A percentile compares a stretch with the other conserved stretches of the same genome.
Conservation (phyloP, 2,113 vertebrate species). For the Anoplopoma fimbria region DNA sequence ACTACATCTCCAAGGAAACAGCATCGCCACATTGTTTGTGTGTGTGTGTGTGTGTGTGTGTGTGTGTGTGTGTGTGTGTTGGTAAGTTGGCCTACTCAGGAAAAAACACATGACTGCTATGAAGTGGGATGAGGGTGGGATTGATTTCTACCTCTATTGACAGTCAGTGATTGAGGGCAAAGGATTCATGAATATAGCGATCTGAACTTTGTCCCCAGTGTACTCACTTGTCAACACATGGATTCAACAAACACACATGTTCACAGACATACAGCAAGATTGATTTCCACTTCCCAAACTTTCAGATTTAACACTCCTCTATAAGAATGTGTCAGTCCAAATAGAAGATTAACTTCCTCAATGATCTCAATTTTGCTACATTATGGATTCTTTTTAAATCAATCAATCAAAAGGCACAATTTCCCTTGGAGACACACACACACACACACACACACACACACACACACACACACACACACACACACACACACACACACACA, state of each 20-base stretch:
- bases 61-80: slow-evolving; percentile 15
- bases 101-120: slow-evolving; percentile 35
- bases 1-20: slow-evolving; percentile 63
- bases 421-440: slow-evolving; percentile 40
- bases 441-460: slow-evolving; percentile 14
- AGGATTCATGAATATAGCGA: slow-evolving; percentile 48
- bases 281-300: slow-evolving; percentile 8
- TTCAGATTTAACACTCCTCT: slow-evolving; percentile 6
- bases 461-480: slow-evolving; percentile 16
- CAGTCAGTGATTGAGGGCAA: slow-evolving; percentile 39
- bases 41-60: slow-evolving; percentile 24
- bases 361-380: slow-evolving; percentile 32
- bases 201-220: slow-evolving; percentile 44
- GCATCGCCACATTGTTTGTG: slow-evolving; percentile 9
- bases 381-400: slow-evolving; percentile 35
- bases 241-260: slow-evolving; percentile 27
- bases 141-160: slow-evolving; percentile 50
- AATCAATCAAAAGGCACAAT: slow-evolving; percentile 69
- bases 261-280: neutral
- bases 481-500: neutral
- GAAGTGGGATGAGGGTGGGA: slow-evolving; percentile 40
- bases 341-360: slow-evolving; percentile 3
- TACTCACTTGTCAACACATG: neutral
- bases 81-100: slow-evolving; percentile 14
- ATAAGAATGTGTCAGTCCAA: neutral